Conservation (phyloP, 2,888 invertebrate genomes). For the Parnassius mnemosyne region DNA sequence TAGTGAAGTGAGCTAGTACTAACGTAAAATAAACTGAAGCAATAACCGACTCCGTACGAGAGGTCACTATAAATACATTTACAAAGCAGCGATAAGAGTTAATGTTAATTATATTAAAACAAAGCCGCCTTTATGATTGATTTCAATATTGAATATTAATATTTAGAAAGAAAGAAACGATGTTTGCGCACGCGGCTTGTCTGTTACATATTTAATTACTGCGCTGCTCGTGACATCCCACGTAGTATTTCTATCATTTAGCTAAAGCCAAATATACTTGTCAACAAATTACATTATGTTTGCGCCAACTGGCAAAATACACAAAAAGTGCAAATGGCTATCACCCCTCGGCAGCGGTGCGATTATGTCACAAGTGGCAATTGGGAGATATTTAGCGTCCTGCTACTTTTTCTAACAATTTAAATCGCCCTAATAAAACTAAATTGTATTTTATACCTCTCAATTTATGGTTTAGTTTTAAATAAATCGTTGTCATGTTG, state of each 20-base stretch:
- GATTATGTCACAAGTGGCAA: constrained; percentile 66
- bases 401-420: constrained; percentile 35
- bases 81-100: constrained; percentile 15
- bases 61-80: constrained; percentile 7
- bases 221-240: constrained; percentile 13
- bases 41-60: constrained; percentile 4
- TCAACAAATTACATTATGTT: constrained; percentile 52
- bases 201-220: constrained; percentile 5
- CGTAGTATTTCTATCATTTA: constrained; percentile 29
- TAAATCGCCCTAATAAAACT: background rate
- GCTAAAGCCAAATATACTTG: constrained; percentile 37
- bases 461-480: constrained; percentile 16
- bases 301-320: constrained; percentile 57
- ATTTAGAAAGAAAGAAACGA: background rate
- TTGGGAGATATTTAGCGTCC: constrained; percentile 48
- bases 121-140: constrained; percentile 1
- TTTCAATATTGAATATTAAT: constrained; percentile 3
- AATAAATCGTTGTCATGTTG: background rate
- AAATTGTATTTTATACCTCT: constrained; percentile 9
- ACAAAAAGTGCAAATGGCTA: constrained; percentile 61
- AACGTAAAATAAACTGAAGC: constrained; percentile 10
- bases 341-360: constrained; percentile 47
- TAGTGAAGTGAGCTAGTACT: constrained; percentile 1
- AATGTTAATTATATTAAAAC: background rate
- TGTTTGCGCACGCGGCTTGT: background rate